Evolutionary conservation across 1,140 invertebrate species (phyloP), one percentile per base, ranked within the genome.

Genomic region (Drosophila nikananu): DNA sequence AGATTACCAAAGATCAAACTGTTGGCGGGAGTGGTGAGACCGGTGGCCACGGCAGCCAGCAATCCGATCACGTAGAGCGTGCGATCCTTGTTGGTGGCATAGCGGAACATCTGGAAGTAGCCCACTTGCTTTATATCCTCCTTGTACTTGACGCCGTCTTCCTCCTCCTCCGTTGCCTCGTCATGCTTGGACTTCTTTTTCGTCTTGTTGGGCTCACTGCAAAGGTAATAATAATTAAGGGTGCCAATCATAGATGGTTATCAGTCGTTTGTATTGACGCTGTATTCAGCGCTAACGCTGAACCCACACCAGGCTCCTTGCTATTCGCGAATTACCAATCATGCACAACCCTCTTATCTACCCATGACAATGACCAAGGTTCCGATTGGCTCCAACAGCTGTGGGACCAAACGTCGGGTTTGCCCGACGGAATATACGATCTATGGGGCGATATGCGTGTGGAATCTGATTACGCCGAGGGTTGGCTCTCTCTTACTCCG

Each of bases 1-100:
- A 97, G 93, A 64, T 94, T 93, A 5, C 96, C 95, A 84, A 96
- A 96, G n/a, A 97, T 93, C 10, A 96, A 92, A 51, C 95, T 96
- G 80, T 97, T 95, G 9, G 95, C 77, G 0, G 96, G 96, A 41
- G 95, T 95, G 32, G 95, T 94, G 12, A 94, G 91, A 10, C 96
- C 96, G 21, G 95, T 95, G 44, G 94, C 91, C 2, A 95, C 72
- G 0, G 95, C 94, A 54, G 93, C 94, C 57, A 96, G n/a, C 7
- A 95, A 76, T 9, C 95, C 96, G 15, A 96, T 72, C 13, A 84
- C 72, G 72, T 97, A 94, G 17, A 95, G 93, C 0, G 94, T 66
- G 90, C 95, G 95, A 89, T 97, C 96, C 37, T 77, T 89, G 0
- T 0, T 77, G 32, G 91, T 82, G 44, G 91, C 73, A 81, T 92